A percentile compares a stretch with the other conserved stretches of the same genome.
phyloP scores from a whole-genome alignment of 1,140 invertebrate species.

The Idris sp. region DNA sequence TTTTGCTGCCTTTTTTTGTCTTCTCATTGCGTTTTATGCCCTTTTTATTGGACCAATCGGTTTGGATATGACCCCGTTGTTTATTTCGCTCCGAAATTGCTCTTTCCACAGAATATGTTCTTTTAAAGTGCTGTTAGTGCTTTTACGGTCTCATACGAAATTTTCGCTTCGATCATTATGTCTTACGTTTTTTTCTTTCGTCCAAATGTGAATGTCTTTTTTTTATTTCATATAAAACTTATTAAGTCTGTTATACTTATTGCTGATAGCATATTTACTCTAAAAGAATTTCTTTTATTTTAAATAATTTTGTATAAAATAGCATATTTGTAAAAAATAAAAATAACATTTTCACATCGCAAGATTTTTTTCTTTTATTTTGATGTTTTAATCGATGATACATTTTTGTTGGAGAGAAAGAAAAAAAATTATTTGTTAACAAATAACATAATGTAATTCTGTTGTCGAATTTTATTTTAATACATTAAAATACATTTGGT shows the following conservation, averaged over 20 bases:
- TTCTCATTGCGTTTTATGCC: constrained; percentile 28
- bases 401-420: no score
- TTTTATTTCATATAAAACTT: not conserved
- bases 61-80: constrained; percentile 32
- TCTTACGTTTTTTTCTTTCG: constrained; percentile 2
- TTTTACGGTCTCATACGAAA: constrained; percentile 4
- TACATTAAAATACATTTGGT: constrained; percentile 44
- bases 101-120: constrained; percentile 29
- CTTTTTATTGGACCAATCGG: constrained; percentile 47
- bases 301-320: no score
- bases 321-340: no score
- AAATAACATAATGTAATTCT: constrained; percentile 32
- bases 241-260: not conserved
- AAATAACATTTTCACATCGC: no score
- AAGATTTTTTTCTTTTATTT: no score
- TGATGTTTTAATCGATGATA: no score
- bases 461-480: constrained; percentile 32
- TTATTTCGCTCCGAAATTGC: constrained; percentile 36
- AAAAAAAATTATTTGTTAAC: constrained; percentile 15
- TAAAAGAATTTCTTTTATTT: no score
- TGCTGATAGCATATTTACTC: not conserved
- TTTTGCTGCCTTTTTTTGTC: not conserved
- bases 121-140: constrained; percentile 34
- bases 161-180: constrained; percentile 14
- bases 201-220: constrained; percentile 1